These are phyloP conservation scores for Pseudomugil gertrudae DNA, from an alignment of 2,797 vertebrate species.

Conservation along the genomic window DNA sequence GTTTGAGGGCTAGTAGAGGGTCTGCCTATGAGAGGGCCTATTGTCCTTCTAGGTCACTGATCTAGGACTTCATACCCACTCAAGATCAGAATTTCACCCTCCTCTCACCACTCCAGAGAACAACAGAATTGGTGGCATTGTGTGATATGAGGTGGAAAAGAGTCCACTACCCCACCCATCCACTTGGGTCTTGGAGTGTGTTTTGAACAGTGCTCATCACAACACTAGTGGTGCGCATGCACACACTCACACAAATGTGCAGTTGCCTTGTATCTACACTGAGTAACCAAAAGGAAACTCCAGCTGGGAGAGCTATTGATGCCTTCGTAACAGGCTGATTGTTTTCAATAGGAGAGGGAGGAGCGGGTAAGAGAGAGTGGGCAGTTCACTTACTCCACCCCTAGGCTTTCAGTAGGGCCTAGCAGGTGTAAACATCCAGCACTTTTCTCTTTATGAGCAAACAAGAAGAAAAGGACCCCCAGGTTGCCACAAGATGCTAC, in stretches of 20 bases:
- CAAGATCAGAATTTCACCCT: conserved; percentile 76
- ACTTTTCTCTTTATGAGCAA: conserved; percentile 71
- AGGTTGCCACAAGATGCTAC: conserved; percentile 72
- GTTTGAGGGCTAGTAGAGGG: conserved; percentile 73
- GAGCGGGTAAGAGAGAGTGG: conserved; percentile 79
- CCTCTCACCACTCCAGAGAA: conserved; percentile 78
- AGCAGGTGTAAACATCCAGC: conserved; percentile 85
- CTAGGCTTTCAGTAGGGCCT: conserved; percentile 77
- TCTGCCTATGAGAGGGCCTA: conserved; percentile 68
- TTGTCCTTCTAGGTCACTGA: conserved; percentile 76
- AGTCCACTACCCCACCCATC: conserved; percentile 81
- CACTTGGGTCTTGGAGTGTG: conserved; percentile 78
- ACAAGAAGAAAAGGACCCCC: conserved; percentile 61
- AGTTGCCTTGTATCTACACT: conserved; percentile 58
- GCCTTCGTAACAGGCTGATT: conserved; percentile 78
- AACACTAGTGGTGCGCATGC: conserved; percentile 70
- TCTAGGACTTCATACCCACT: conserved; percentile 76
- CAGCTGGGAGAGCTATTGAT: conserved; percentile 86
- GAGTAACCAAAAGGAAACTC: conserved; percentile 77
- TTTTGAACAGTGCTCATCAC: conserved; percentile 80
- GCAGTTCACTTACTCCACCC: conserved; percentile 82
- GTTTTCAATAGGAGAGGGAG: conserved; percentile 81
- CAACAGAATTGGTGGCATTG: conserved; percentile 79
- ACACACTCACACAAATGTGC: conserved; percentile 43
- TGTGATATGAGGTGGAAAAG: conserved; percentile 80